Base-by-base conservation (phyloP, 1,140 invertebrate genomes). In the Drosophila asahinai region DNA sequence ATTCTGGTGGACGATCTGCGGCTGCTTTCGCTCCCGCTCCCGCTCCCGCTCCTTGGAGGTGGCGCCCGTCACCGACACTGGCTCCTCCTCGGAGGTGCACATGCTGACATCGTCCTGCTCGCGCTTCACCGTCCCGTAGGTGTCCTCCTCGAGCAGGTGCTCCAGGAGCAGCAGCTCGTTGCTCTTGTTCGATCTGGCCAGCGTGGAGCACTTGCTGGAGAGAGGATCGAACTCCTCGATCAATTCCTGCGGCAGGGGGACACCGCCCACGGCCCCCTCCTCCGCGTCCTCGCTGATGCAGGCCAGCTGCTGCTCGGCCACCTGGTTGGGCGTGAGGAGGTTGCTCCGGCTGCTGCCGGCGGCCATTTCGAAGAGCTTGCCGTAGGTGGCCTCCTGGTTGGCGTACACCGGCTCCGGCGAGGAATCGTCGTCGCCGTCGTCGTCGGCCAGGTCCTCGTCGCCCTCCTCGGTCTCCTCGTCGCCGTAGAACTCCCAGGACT, bases 221-320 rank as follows among this genome's bases (percentile, higher is more conserved):
- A 93, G 52, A n/a, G 92, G 92, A 78, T 93, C 92, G 25, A 93
- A 93, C 72, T 93, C 92, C 48, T 92, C 61, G 5, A 93, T 84
- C 14, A 93, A 58, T 5, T 89, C 92, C 14, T 65, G 71, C 0
- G 81, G 71, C 43, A 83, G 70, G 0, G 52, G 25, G 27, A 65
- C 61, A 0, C 86, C 86, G 1, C 87, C 87, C 1, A 91, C 87
- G 1, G 91, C 91, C 12, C 91, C 91, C 14, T 86, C 86, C 14
- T 89, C 84, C 0, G 67, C 66, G 22, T 87, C 78, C 65, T 91
- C 84, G 47, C 63, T 79, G 52, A 90, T 86, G 71, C 79, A 77
- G 5, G 66, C 67, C n/a, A 86, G 52, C 52, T 73, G 66, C 38
- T 68, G 43, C 8, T 40, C 54, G 8, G 30, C 30, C 14, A 15